A percentile compares a stretch with the other conserved stretches of the same genome.
Conservation (phyloP, 2,113 vertebrate species). For the Merops nubicus region DNA sequence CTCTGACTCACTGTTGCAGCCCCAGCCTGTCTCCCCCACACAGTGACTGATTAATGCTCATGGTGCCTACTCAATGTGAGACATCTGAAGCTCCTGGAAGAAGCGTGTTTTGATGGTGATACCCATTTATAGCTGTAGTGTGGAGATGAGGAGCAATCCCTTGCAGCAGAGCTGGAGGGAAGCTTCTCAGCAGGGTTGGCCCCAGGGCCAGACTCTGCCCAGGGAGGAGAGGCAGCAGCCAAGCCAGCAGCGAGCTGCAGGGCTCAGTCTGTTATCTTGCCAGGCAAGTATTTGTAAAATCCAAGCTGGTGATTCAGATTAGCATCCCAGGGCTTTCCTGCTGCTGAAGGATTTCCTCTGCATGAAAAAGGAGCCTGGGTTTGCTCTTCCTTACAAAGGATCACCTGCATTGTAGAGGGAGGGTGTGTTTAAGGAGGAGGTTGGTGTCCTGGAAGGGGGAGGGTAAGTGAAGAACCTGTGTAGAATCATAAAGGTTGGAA, state of each 20-base stretch:
- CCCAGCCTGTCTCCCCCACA: not conserved
- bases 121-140: not conserved
- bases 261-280: not conserved
- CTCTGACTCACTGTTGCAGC: not conserved
- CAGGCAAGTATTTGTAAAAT: not conserved
- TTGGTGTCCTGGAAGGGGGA: not conserved
- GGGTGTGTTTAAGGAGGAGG: not conserved
- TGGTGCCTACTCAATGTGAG: not conserved
- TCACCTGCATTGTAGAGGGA: not conserved
- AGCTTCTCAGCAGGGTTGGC: not conserved
- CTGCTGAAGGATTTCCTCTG: not conserved
- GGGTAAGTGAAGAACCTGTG: not conserved
- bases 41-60: not conserved
- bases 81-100: not conserved
- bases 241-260: not conserved
- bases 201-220: rapidly evolving
- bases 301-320: not conserved
- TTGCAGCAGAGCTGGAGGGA: not conserved
- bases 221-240: not conserved
- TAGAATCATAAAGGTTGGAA: too few species aligned
- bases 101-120: not conserved
- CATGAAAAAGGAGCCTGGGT: not conserved
- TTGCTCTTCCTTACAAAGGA: not conserved
- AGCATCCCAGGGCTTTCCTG: not conserved
- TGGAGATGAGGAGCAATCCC: not conserved